A percentile compares a stretch with the other conserved stretches of the same genome.
These are phyloP conservation scores for Tetraodon nigroviridis DNA, from an alignment of 2,113 vertebrate genomes.

Conservation along the genomic window DNA sequence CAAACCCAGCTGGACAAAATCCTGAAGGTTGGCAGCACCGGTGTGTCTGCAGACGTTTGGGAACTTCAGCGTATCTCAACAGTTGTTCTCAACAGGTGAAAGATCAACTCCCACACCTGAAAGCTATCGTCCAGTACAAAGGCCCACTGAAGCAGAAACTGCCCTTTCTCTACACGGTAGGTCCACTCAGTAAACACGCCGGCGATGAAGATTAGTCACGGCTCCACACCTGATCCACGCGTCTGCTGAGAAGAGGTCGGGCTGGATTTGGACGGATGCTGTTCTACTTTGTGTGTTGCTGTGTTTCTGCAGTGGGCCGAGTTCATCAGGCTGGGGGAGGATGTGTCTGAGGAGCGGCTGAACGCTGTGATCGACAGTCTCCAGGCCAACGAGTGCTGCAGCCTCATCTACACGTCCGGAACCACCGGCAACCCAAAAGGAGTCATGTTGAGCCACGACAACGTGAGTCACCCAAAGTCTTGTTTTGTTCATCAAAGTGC, in stretches of 20 bases:
- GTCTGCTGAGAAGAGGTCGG: not conserved
- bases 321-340: slow-evolving; percentile 72
- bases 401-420: slow-evolving; percentile 77
- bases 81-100: slow-evolving; percentile 59
- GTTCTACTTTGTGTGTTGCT: no score
- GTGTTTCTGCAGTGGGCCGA: slow-evolving; percentile 71
- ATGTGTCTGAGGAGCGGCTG: slow-evolving; percentile 60
- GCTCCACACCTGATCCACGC: no score
- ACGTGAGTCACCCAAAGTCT: slow-evolving; percentile 58
- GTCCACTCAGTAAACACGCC: slow-evolving; percentile 15
- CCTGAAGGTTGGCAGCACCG: slow-evolving; percentile 64
- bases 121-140: slow-evolving; percentile 79
- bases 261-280: not conserved
- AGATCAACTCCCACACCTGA: slow-evolving; percentile 74
- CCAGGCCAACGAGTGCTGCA: slow-evolving; percentile 76
- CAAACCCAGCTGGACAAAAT: slow-evolving; percentile 76
- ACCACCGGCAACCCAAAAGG: slow-evolving; percentile 76
- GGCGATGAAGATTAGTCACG: no score
- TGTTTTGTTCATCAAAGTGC: not conserved
- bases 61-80: not conserved
- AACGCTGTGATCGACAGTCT: slow-evolving; percentile 65
- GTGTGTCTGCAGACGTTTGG: not conserved
- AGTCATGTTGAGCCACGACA: slow-evolving; percentile 82
- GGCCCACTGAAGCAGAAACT: slow-evolving; percentile 70
- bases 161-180: slow-evolving; percentile 71